Percentiles rank a stretch among this genome's conserved stretches.
phyloP scores from a whole-genome alignment of 2,113 vertebrate species.

The Aspidoscelis tigris region DNA sequence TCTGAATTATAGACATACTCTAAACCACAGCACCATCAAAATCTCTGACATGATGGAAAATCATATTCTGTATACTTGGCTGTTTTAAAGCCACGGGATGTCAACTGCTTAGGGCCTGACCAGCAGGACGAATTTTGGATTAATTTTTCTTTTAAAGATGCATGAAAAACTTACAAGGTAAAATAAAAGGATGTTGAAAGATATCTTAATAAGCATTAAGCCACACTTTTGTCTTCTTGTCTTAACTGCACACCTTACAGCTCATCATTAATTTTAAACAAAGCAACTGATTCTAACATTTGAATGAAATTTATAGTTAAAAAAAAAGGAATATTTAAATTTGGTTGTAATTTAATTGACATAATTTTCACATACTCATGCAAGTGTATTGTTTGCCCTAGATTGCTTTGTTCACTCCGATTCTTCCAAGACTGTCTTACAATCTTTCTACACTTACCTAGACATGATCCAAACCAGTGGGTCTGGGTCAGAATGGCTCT shows the following conservation, averaged over 20 bases:
- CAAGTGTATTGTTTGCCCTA: too few relatives aligned
- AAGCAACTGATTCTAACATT: background rate
- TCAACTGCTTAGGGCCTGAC: background rate
- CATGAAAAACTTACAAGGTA: too few relatives aligned
- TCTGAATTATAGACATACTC: fast-evolving
- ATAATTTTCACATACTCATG: too few relatives aligned
- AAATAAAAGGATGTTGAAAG: background rate
- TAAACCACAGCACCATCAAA: background rate
- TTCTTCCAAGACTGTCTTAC: too few relatives aligned
- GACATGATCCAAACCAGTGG: too few relatives aligned
- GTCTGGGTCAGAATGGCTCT: too few relatives aligned
- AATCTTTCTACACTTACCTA: too few relatives aligned
- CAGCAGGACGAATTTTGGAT: background rate
- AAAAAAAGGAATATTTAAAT: too few relatives aligned
- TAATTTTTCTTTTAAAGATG: too few relatives aligned
- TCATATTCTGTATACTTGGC: background rate
- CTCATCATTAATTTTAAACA: background rate
- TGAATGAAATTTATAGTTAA: too few relatives aligned
- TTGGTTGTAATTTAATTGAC: too few relatives aligned
- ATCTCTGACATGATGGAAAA: background rate
- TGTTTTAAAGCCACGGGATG: background rate
- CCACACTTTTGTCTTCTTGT: background rate
- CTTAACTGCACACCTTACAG: background rate
- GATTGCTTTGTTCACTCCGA: too few relatives aligned
- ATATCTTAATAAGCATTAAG: background rate